Evolutionary conservation across 2,113 vertebrate genomes (phyloP).

Genomic region (Pagrus major): DNA sequence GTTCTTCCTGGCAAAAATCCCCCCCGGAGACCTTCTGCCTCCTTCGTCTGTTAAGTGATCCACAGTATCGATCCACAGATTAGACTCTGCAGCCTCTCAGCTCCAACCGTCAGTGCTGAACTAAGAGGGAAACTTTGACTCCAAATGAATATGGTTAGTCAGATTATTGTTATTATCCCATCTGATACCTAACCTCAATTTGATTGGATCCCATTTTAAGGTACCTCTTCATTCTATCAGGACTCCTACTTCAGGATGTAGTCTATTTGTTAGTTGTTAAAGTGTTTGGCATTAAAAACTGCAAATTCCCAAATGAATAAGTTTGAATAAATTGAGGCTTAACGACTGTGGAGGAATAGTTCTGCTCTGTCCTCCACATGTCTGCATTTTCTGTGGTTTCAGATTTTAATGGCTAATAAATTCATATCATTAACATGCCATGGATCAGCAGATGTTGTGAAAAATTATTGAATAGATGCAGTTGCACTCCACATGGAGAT

Average conservation of each 20-base stretch:
- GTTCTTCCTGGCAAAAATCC: constrained; percentile 79
- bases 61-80: constrained; percentile 75
- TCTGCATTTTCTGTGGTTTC: background rate
- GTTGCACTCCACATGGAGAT: background rate
- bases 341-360: background rate
- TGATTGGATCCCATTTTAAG: constrained; percentile 17
- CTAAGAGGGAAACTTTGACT: constrained; percentile 49
- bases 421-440: background rate
- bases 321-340: background rate
- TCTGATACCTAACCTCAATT: constrained; percentile 3
- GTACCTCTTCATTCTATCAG: background rate
- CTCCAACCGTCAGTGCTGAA: constrained; percentile 2
- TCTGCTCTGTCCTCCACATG: background rate
- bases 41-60: constrained; percentile 76
- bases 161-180: constrained; percentile 21
- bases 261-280: background rate
- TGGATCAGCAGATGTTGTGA: background rate
- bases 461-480: background rate
- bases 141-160: constrained; percentile 27
- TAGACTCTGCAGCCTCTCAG: constrained; percentile 54
- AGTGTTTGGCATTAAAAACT: background rate
- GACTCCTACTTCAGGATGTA: background rate
- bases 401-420: background rate
- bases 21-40: constrained; percentile 61
- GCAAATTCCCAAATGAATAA: background rate